Evolutionary conservation across 2,888 invertebrate species (phyloP), one percentile per base, ranked within the genome.

Genomic region (Andrena trimmerana): DNA sequence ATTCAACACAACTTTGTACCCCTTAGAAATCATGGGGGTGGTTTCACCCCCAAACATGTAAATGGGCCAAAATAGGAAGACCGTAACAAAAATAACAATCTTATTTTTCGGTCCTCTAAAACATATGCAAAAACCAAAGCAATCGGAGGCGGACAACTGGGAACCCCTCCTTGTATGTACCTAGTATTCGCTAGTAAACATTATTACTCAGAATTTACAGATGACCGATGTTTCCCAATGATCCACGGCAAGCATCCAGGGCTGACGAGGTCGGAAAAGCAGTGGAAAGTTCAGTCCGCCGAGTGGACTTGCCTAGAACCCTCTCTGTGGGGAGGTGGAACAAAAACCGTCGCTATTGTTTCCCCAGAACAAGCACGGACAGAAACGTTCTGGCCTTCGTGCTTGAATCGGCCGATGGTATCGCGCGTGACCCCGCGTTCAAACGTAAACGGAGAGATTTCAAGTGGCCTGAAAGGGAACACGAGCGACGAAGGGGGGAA

Each of bases 391-490:
- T 70, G 78, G 80, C 70, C 71, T 83, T 73, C 71, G 74, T 74
- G 82, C 82, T 82, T 36, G 83, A 83, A 77, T 84, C 84, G 74
- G 52, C 69, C 81, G 87, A 87, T 87, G 70, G 62, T 85, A 87
- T 87, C 87, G 79, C 76, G 65, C 78, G 73, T 87, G 87, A 87
- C 87, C 87, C 81, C 71, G 83, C 77, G 81, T 75, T 70, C 54
- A 77, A 83, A 76, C 73, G 72, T 79, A 79, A 75, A 78, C 73
- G 70, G 83, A 79, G 66, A 76, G 69, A 67, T 73, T 70, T 70
- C 84, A 31, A 60, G 79, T 65, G 78, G 66, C 36, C 78, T 65
- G 48, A 24, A n/a, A 31, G 13, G 54, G 24, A 65, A 16, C 36
- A 70, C 13, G 66, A 33, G 8, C 24, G 33, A 42, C 27, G 27